phyloP scores from a whole-genome alignment of 2,888 invertebrate genomes.

The Clostera curtula region DNA sequence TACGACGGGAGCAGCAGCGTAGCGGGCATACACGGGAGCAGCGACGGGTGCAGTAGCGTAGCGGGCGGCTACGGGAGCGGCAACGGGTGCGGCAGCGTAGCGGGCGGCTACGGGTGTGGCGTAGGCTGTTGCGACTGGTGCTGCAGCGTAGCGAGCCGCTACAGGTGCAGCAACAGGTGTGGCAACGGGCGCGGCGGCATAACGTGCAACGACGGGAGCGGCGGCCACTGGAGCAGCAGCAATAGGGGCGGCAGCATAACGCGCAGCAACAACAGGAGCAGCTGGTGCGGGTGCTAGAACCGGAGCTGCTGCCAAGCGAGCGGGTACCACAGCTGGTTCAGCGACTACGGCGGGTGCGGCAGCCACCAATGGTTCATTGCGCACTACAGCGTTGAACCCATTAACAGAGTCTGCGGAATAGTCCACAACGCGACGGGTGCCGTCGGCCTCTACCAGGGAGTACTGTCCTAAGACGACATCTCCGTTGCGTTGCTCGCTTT shows the following conservation, averaged over 20 bases:
- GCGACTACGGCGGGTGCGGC: constrained; percentile 49
- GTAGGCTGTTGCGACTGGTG: constrained; percentile 7
- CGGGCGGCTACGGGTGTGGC: constrained; percentile 16
- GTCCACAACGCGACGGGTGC: constrained; percentile 48
- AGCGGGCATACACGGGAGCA: constrained; percentile 10
- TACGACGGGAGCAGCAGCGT: no score
- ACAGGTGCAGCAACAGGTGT: constrained; percentile 14
- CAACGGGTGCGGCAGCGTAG: constrained; percentile 8
- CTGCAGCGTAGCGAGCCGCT: constrained; percentile 9
- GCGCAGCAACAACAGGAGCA: constrained; percentile 17
- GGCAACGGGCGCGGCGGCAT: constrained; percentile 18
- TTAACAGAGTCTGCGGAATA: constrained; percentile 50
- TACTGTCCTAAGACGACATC: constrained; percentile 63
- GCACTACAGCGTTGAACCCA: constrained; percentile 53
- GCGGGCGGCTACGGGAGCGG: constrained; percentile 11
- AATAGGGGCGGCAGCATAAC: constrained; percentile 20
- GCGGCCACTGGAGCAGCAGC: constrained; percentile 19
- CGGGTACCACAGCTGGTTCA: constrained; percentile 44
- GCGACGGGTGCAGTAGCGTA: constrained; percentile 9
- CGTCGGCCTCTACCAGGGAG: constrained; percentile 51
- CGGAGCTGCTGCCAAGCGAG: constrained; percentile 33
- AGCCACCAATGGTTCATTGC: constrained; percentile 42
- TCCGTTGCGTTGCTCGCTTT: constrained; percentile 64
- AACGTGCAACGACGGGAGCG: constrained; percentile 17
- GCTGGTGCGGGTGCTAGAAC: constrained; percentile 33